Evolutionary conservation across 2,797 vertebrate genomes (phyloP), one percentile per base, ranked within the genome.

Genomic region (Myotis findleyi): DNA sequence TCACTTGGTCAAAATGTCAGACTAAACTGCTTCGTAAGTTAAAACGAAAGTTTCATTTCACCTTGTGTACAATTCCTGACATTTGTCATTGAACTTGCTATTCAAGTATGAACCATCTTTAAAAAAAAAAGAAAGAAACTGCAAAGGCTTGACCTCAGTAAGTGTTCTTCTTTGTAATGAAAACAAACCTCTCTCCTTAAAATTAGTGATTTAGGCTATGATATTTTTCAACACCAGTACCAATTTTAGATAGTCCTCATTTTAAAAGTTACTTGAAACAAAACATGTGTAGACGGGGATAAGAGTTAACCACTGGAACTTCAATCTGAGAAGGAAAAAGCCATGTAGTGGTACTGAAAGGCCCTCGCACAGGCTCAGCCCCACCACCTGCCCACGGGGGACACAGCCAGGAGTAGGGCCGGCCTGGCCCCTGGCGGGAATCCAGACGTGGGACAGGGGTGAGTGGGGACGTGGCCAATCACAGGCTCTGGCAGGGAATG

Each of bases 201-300:
- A 25, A 82, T 44, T 53, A 79, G n/a, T 30, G 33, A 92, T 30
- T 57, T 49, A 68, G 38, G 72, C 36, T 44, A 92, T 21, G 30
- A 44, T 6, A 68, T 44, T 81, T 85, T 73, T 47, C 69, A 92
- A 11, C 1, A 13, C 75, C 14, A 85, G 62, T 44, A 87, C n/a
- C 76, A 73, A 89, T 72, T 38, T 69, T 77, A 75, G 1, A 16
- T 1, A 66, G 55, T 36, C 16, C 30, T 91, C 33, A 62, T 23
- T 49, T 36, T 64, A 88, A 88, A 88, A 89, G 84, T 9, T 20
- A 87, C 47, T 80, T 77, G 16, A 87, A 59, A 82, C 13, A 93
- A 75, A 81, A 14, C 55, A 49, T 79, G 12, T 85, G 64, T 84
- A 69, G 30, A 30, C 2, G 33, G 38, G 41, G 5, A 76, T 30